Evolutionary conservation across 2,797 vertebrate species (phyloP), one percentile per base, ranked within the genome.

Genomic region (Microcaecilia unicolor): DNA sequence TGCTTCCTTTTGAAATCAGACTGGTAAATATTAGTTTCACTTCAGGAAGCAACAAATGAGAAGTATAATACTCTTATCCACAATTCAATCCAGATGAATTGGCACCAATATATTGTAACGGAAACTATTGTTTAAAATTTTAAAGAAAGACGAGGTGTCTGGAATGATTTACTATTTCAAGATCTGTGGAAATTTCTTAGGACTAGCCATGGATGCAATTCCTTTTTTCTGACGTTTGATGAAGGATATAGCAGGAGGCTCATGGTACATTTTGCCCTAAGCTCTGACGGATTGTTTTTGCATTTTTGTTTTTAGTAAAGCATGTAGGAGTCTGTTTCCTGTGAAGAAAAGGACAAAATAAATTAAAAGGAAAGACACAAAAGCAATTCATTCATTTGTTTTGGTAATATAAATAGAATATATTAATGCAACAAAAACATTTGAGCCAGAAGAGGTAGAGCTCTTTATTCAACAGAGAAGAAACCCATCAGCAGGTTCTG

Each of bases 301-400:
- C 40, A 30, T 43, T 31, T 26, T 5, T 12, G 8, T n/a, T n/a
- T n/a, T 8, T 25, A 17, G 30, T 32, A 34, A 47, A 33, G 56
- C 61, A 64, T 59, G 52, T 70, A 76, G 78, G 64, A 58, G 58
- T 76, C 76, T 67, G 61, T 66, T 70, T 82, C 68, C 58, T 64
- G 67, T 58, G 48, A 55, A 78, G n/a, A 78, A 83, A 77, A n/a
- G n/a, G n/a, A n/a, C n/a, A n/a, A n/a, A n/a, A n/a, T n/a, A n/a
- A n/a, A n/a, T n/a, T n/a, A n/a, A n/a, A n/a, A n/a, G n/a, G n/a
- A n/a, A n/a, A n/a, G n/a, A n/a, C n/a, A n/a, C n/a, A n/a, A n/a
- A n/a, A n/a, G n/a, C n/a, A n/a, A n/a, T n/a, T n/a, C n/a, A n/a
- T n/a, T n/a, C n/a, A n/a, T n/a, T n/a, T n/a, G n/a, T n/a, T n/a